A percentile compares a stretch with the other conserved stretches of the same genome.
phyloP scores from a whole-genome alignment of 2,113 vertebrate species.

The human (Homo sapiens) region DNA sequence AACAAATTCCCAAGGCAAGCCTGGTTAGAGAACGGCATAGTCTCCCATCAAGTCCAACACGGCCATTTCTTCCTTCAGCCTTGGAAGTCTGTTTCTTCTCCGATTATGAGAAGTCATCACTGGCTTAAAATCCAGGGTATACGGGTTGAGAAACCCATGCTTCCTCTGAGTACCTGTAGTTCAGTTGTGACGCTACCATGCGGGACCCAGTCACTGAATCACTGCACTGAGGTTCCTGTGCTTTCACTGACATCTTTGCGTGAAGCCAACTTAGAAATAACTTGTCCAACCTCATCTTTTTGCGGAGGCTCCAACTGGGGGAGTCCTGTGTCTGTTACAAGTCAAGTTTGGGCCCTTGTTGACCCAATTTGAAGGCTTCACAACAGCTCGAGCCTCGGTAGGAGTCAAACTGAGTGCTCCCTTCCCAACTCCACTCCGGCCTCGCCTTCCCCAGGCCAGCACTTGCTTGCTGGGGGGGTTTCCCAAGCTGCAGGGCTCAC shows the following conservation, averaged over 20 bases:
- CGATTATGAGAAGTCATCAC: background rate
- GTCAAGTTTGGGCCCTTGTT: background rate
- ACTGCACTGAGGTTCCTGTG: background rate
- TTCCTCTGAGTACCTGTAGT: background rate
- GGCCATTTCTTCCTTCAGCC: background rate
- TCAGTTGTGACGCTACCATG: fast-evolving
- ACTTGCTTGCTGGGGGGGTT: background rate
- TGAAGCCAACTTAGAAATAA: background rate
- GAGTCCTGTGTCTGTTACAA: background rate
- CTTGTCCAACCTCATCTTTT: background rate
- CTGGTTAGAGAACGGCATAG: background rate
- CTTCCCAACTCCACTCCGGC: background rate
- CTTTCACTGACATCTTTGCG: background rate
- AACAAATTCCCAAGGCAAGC: background rate
- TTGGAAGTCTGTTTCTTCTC: background rate
- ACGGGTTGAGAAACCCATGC: background rate
- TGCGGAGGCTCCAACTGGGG: background rate
- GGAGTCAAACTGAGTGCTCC: background rate
- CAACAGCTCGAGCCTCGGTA: background rate
- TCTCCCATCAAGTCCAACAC: background rate
- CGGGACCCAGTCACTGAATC: background rate
- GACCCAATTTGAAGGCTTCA: background rate
- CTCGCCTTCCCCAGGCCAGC: fast-evolving
- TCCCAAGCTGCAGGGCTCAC: background rate
- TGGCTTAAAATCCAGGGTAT: background rate